Evolutionary conservation across 2,113 vertebrate genomes (phyloP).

Genomic region (Campylomormyrus numenius): DNA sequence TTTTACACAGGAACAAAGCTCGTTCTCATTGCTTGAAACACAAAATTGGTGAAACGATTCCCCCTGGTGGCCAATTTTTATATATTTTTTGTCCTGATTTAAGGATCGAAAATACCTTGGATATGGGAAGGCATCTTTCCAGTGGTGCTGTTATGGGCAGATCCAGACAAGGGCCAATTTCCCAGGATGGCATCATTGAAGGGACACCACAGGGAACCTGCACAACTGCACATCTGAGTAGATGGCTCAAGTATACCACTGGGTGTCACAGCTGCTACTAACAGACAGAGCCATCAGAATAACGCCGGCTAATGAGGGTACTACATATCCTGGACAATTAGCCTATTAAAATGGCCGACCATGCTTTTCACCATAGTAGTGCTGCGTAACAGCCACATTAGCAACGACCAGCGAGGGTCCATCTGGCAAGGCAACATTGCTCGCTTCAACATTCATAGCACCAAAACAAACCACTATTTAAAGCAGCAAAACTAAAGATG

Average conservation of each 20-base stretch:
- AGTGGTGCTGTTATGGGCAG: not conserved
- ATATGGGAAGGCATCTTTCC: not conserved
- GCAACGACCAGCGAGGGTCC: not conserved
- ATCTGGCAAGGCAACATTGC: not conserved
- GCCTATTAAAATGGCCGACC: not conserved
- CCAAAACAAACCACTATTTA: not conserved
- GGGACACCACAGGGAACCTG: not conserved
- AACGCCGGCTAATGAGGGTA: not conserved
- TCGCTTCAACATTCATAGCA: not conserved
- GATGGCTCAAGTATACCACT: not conserved
- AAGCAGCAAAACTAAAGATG: not conserved
- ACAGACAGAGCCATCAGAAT: not conserved
- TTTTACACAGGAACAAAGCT: not conserved
- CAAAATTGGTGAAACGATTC: not conserved
- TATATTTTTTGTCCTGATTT: not conserved
- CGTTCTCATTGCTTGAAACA: not conserved
- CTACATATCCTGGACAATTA: not conserved
- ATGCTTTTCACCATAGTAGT: not conserved
- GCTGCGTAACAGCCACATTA: not conserved
- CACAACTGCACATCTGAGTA: not conserved
- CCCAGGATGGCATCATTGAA: not conserved
- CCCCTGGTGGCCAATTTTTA: not conserved
- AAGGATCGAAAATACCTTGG: not conserved
- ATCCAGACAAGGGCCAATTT: not conserved
- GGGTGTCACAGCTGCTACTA: not conserved